Conservation (phyloP, 2,113 vertebrate species). For the Nansenia antarctica region DNA sequence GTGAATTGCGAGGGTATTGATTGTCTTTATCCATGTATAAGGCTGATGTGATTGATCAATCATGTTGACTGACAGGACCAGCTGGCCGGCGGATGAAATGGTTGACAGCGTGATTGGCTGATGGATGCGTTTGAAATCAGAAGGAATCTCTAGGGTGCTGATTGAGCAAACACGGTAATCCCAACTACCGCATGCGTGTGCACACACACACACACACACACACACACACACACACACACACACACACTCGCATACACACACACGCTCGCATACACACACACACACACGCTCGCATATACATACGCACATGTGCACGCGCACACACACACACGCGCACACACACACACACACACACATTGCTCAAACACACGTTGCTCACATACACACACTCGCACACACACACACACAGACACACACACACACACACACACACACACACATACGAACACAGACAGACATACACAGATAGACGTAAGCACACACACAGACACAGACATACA, state of each 20-base stretch:
- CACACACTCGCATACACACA: no score
- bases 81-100: conserved; percentile 7
- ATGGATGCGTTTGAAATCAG: conserved; percentile 25
- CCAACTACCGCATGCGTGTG: background rate
- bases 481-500: background rate
- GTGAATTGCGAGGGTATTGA: conserved; percentile 40
- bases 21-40: conserved; percentile 39
- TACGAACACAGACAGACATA: no score
- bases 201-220: background rate
- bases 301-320: background rate
- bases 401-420: background rate
- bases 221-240: conserved; percentile 5
- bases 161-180: background rate
- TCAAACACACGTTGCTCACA: no score
- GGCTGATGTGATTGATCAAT: conserved; percentile 43
- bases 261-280: background rate
- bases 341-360: background rate
- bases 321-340: background rate
- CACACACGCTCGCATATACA: background rate
- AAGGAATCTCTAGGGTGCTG: background rate
- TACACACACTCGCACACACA: conserved; percentile 9
- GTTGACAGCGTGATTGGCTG: conserved; percentile 33
- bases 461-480: background rate
- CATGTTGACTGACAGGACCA: conserved; percentile 24
- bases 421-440: conserved; percentile 5